A percentile compares a stretch with the other conserved stretches of the same genome.
phyloP scores from a whole-genome alignment of 2,113 vertebrate genomes.

The human region DNA sequence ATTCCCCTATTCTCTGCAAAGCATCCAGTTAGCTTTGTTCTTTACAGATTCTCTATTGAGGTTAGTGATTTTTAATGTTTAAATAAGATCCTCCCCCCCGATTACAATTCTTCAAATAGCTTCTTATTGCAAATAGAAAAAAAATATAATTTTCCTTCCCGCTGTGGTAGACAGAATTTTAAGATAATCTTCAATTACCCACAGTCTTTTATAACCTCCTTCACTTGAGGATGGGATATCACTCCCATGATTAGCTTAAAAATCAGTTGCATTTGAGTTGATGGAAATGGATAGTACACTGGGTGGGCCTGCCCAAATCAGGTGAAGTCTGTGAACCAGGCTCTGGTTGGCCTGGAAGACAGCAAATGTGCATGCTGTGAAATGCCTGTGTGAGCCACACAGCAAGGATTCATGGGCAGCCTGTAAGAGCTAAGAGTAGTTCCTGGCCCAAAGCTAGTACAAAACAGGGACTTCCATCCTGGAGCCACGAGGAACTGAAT shows the following conservation, averaged over 20 bases:
- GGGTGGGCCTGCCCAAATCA: background rate
- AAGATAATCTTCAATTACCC: background rate
- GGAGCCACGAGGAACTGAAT: background rate
- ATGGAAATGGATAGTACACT: background rate
- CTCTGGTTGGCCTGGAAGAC: background rate
- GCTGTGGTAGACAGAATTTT: background rate
- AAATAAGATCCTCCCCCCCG: background rate
- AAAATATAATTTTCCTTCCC: background rate
- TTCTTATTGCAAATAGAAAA: background rate
- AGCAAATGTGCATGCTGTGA: background rate
- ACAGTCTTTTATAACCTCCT: background rate
- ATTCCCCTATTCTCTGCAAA: background rate
- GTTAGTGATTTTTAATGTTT: background rate
- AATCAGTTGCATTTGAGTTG: background rate
- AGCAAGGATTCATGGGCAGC: background rate
- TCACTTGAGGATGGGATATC: background rate
- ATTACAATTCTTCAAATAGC: background rate
- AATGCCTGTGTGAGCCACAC: background rate
- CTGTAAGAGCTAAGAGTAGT: background rate
- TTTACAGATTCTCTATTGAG: background rate
- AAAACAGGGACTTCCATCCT: background rate
- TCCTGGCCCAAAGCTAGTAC: background rate
- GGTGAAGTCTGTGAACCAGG: background rate
- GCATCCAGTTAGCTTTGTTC: too few relatives aligned
- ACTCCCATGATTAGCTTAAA: background rate